Base-by-base conservation (phyloP, 2,113 vertebrate genomes). In the Oncorhynchus clarkii region DNA sequence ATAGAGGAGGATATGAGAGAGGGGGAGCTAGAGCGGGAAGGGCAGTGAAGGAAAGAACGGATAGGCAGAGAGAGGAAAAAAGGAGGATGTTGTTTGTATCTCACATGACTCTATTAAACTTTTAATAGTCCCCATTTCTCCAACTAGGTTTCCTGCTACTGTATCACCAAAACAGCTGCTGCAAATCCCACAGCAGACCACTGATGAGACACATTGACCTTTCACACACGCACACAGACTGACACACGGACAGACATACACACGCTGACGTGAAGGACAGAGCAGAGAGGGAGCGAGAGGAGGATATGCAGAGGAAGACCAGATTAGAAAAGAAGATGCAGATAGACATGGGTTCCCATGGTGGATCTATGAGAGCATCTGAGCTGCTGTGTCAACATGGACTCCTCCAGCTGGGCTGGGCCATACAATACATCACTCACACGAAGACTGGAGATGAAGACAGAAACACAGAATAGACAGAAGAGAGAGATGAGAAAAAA, bases 291-390 rank as follows among this genome's bases (percentile, higher is more conserved):
- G 70, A 70, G 67, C 18, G 69, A 60, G 60, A 6, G 76, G 66
- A 84, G 51, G 72, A 72, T 78, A 78, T 73, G 74, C 31, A 70
- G 24, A 77, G 75, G 26, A 71, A 83, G 78, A 80, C 71, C 48
- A 84, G 86, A 90, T 90, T 80, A 89, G 85, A 86, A 82, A 92
- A 89, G 80, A 81, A 88, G 85, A 74, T 4, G 82, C 85, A 79
- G 80, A 72, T 79, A 86, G 86, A 88, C 45, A 75, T 49, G 22
- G 72, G 85, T 84, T 89, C 89, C 86, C 86, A 86, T 83, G 86
- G 80, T 85, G 59, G 59, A 24, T 62, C 20, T 62, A 62, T 62
- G 6, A 22, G 59, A 88, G 89, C 81, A 84, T 82, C 82, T 88
- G 74, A 72, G 82, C 75, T 14, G 54, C 20, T 83, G 77, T 89